These are phyloP conservation scores for Yoshiicerus persimilis DNA, from an alignment of 1,140 invertebrate species.

Conservation along the genomic window DNA sequence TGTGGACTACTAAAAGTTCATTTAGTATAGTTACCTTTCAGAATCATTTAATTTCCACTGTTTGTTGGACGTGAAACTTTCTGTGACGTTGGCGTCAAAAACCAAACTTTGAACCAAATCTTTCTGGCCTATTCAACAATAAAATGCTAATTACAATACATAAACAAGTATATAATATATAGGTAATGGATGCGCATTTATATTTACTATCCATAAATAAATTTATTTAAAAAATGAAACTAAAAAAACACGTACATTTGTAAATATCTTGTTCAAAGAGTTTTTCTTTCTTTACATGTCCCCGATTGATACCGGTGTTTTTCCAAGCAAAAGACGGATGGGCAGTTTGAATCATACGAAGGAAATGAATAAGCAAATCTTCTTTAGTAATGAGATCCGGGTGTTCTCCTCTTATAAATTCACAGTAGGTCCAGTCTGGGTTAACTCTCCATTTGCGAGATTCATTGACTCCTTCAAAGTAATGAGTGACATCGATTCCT, in stretches of 20 bases:
- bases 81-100: slow-evolving; percentile 76
- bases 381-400: neutral
- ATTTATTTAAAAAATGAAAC: too few relatives aligned
- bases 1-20: too few relatives aligned
- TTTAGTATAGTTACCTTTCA: neutral
- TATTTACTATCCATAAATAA: neutral
- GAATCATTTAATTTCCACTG: slow-evolving; percentile 38
- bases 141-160: neutral
- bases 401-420: slow-evolving; percentile 69
- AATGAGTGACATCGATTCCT: neutral
- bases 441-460: slow-evolving; percentile 80
- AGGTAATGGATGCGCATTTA: too few relatives aligned
- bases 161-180: too few relatives aligned
- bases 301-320: slow-evolving; percentile 56
- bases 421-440: slow-evolving; percentile 89
- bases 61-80: slow-evolving; percentile 59
- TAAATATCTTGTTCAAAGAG: neutral
- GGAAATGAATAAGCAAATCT: slow-evolving; percentile 75
- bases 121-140: slow-evolving; percentile 69
- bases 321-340: slow-evolving; percentile 78
- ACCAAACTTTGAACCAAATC: slow-evolving; percentile 76
- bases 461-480: neutral
- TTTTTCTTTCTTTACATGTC: neutral
- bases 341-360: slow-evolving; percentile 62
- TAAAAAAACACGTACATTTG: neutral